These are phyloP conservation scores for Epinotia ramella DNA, from an alignment of 2,888 invertebrate species.

Conservation along the genomic window DNA sequence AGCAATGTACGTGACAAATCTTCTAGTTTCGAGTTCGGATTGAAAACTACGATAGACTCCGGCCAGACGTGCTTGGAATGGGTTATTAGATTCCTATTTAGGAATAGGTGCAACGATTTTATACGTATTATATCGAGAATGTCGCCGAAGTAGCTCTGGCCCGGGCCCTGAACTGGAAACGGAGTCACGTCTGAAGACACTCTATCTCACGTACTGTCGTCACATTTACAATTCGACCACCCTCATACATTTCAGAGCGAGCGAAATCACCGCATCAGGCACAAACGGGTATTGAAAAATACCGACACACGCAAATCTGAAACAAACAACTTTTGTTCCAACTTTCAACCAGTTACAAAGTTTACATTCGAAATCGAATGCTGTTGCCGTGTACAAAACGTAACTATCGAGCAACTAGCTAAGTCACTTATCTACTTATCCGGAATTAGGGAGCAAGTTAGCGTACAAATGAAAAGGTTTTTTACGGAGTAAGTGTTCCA, in stretches of 20 bases:
- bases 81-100: conserved; percentile 73
- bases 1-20: conserved; percentile 84
- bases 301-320: conserved; percentile 13
- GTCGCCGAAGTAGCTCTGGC: conserved; percentile 56
- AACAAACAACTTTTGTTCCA: conserved; percentile 3
- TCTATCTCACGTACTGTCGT: conserved; percentile 56
- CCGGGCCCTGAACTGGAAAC: conserved; percentile 53
- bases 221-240: conserved; percentile 58
- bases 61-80: conserved; percentile 76
- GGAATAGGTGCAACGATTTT: conserved; percentile 71
- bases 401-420: conserved; percentile 29
- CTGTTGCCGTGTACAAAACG: conserved; percentile 7
- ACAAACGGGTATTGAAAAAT: conserved; percentile 48
- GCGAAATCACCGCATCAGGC: conserved; percentile 54
- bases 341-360: conserved; percentile 8
- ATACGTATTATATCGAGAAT: conserved; percentile 69
- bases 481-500: conserved; percentile 64
- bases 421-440: conserved; percentile 42
- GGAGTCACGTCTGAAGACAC: conserved; percentile 63
- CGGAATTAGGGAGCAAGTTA: conserved; percentile 58
- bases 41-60: conserved; percentile 84
- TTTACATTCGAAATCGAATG: neutral
- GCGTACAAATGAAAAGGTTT: conserved; percentile 73
- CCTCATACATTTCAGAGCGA: conserved; percentile 57
- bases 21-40: conserved; percentile 80